These are phyloP conservation scores for Aix galericulata DNA, from an alignment of 2,113 vertebrate genomes.

Conservation along the genomic window DNA sequence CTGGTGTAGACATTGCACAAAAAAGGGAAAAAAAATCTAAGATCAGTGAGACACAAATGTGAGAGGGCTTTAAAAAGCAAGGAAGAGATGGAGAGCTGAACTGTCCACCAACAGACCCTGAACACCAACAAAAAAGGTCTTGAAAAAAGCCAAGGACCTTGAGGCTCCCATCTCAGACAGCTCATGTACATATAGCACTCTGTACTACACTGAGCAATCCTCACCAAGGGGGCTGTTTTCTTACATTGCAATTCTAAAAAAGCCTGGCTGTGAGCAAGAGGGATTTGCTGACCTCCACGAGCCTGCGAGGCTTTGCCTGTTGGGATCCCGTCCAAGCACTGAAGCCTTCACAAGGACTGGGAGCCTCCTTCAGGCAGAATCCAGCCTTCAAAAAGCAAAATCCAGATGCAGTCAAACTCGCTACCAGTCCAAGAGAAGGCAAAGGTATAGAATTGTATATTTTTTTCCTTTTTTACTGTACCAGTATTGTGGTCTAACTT, in stretches of 20 bases:
- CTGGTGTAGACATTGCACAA: background rate
- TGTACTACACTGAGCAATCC: background rate
- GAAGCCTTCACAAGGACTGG: slow-evolving; percentile 40
- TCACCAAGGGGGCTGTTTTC: background rate
- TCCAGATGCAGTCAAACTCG: background rate
- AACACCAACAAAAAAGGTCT: background rate
- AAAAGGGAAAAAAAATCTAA: background rate
- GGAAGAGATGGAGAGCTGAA: background rate
- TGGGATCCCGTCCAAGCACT: background rate
- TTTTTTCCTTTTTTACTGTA: background rate
- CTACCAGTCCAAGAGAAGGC: slow-evolving; percentile 36
- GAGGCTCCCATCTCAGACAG: background rate
- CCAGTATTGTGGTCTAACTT: background rate
- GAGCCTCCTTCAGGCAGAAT: slow-evolving; percentile 41
- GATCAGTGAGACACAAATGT: background rate
- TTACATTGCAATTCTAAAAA: background rate
- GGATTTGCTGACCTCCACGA: background rate
- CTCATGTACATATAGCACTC: background rate
- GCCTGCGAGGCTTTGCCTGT: background rate
- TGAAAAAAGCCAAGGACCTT: background rate
- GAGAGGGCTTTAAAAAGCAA: background rate
- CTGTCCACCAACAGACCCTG: background rate
- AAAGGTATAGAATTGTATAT: background rate
- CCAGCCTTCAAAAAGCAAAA: slow-evolving; percentile 55
- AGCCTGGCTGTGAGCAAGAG: background rate